Conservation (phyloP, 2,888 invertebrate genomes). For the Opisthograptis luteolata region DNA sequence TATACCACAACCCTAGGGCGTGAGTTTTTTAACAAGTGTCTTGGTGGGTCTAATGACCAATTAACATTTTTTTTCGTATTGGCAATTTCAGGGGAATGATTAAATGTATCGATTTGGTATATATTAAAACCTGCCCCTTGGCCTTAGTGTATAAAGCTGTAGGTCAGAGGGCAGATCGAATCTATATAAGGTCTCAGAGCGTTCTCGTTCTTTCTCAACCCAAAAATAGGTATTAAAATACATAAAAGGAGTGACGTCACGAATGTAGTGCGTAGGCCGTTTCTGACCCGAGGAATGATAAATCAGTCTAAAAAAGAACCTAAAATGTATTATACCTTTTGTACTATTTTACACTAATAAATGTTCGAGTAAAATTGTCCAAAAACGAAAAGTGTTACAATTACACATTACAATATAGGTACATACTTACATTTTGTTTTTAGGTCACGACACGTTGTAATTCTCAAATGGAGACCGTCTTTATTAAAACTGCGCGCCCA, state of each 20-base stretch:
- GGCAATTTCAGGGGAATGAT: no score
- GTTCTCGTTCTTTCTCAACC: neutral
- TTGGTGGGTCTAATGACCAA: no score
- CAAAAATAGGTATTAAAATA: neutral
- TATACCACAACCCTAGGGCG: no score
- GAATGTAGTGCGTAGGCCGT: conserved; percentile 29
- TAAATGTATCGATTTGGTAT: no score
- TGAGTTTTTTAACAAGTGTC: no score
- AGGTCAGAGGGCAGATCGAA: neutral
- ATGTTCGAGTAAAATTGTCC: neutral
- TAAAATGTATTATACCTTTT: neutral
- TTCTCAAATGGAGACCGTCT: no score
- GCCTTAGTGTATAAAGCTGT: conserved; percentile 1
- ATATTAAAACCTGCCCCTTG: neutral
- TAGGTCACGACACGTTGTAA: no score
- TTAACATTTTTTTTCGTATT: no score
- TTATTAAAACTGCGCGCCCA: no score
- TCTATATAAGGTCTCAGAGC: neutral
- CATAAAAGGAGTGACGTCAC: neutral
- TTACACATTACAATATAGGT: conserved; percentile 1
- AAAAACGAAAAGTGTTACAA: conserved; percentile 1
- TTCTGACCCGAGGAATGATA: conserved; percentile 35
- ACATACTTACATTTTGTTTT: no score
- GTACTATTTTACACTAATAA: neutral
- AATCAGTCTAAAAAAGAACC: conserved; percentile 36